A percentile compares a stretch with the other conserved stretches of the same genome.
phyloP scores from a whole-genome alignment of 2,888 invertebrate genomes.

The Dicranocentrus wangi region DNA sequence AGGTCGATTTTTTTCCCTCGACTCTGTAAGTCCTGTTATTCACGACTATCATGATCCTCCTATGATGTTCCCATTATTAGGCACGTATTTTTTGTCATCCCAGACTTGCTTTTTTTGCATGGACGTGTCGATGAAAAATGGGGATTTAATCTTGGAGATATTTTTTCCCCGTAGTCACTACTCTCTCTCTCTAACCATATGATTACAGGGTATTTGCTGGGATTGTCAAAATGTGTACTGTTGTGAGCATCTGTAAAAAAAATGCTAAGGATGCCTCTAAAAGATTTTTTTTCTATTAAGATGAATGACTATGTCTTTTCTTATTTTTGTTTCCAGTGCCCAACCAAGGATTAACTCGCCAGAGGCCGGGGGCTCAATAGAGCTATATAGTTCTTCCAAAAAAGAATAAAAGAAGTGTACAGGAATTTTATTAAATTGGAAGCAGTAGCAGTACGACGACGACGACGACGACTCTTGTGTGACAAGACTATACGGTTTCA shows the following conservation, averaged over 20 bases:
- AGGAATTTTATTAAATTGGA: too few species aligned
- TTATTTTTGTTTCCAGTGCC: slow-evolving; percentile 43
- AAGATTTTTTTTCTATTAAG: slow-evolving; percentile 54
- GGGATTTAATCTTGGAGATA: too few species aligned
- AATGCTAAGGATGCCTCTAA: not conserved
- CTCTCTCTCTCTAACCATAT: too few species aligned
- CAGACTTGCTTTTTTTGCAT: not conserved
- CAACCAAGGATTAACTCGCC: slow-evolving; percentile 1
- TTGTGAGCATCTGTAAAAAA: not conserved
- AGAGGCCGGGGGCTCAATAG: slow-evolving; percentile 10
- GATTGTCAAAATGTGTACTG: too few species aligned
- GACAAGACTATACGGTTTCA: too few species aligned
- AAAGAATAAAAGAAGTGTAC: not conserved
- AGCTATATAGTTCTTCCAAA: not conserved
- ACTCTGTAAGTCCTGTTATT: too few species aligned
- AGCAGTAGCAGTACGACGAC: not conserved
- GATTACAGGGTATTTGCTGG: too few species aligned
- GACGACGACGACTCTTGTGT: not conserved
- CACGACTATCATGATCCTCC: not conserved
- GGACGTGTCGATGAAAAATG: not conserved
- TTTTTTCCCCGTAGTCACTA: too few species aligned
- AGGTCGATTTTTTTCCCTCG: not conserved
- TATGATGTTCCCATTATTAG: not conserved
- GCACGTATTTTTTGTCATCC: slow-evolving; percentile 2
- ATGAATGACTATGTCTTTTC: slow-evolving; percentile 66